Evolutionary conservation across 37 sponge, comb jelly and placozoan species (phyloP), one percentile per base, ranked within the genome.

Genomic region (Bolinopsis microptera): DNA sequence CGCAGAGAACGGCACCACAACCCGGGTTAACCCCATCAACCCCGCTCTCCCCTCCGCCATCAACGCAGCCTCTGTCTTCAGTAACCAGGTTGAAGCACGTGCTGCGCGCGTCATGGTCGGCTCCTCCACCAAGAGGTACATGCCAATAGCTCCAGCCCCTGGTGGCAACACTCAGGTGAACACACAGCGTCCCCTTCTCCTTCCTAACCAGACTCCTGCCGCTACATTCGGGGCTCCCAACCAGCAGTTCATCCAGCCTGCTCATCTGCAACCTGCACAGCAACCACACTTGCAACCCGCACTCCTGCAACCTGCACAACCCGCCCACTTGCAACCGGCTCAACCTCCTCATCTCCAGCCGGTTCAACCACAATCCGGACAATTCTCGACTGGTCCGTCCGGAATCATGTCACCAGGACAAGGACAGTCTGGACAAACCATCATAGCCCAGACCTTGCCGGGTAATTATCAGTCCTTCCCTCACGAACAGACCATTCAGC

Each of bases 141-240:
- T 86, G 90, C 41, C 90, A 1, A 86, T 86, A 86, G 90, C 90
- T 39, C 90, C 90, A 39, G 36, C 32, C 41, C 90, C 90, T 23
- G 75, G 31, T 5, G 61, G 24, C 24, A 41, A 23, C 61, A 77
- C 35, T 32, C 5, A n/a, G 5, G 5, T 13, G 61, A 48, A 48
- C 13, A 48, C 61, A 18, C 61, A 48, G 61, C 61, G 61, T 13
- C 61, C 61, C 61, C 61, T 48, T 5, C 61, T 48, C 13, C 61
- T 48, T 48, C 61, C 61, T 18, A 48, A 48, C 61, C 61, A 48
- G 61, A 13, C 61, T 48, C 61, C 61, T 48, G 13, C 61, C 61
- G 61, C 61, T 18, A 5, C 5, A 48, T 48, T 18, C 61, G 13
- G 13, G 9, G 13, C 61, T 48, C 13, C 61, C 5, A 48, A 48